Conservation (phyloP, 2,113 vertebrate species). For the Sardina pilchardus region DNA sequence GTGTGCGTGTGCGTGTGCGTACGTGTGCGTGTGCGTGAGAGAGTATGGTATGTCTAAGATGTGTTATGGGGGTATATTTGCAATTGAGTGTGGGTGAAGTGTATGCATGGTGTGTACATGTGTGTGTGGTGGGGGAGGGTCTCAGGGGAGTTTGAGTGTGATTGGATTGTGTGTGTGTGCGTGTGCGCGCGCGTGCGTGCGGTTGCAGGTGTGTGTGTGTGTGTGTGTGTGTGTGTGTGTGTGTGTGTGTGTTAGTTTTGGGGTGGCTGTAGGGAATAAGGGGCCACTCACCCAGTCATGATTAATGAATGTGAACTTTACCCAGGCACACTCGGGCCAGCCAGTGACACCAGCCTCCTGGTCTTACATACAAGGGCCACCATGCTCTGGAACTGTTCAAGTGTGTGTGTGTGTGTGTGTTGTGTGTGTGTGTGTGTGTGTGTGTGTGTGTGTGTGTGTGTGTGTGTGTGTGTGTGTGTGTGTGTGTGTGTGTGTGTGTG, state of each 20-base stretch:
- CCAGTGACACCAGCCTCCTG: not conserved
- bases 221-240: no score
- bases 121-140: no score
- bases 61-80: not conserved
- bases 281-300: slow-evolving; percentile 58
- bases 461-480: slow-evolving; percentile 7
- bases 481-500: not conserved
- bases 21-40: not conserved
- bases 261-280: slow-evolving; percentile 36
- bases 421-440: not conserved
- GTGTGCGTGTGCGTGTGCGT: not conserved
- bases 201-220: no score
- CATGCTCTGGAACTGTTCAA: not conserved
- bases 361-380: not conserved
- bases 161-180: not conserved
- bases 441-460: not conserved
- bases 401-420: no score
- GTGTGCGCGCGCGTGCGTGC: no score
- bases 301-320: slow-evolving; percentile 70
- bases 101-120: not conserved
- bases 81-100: not conserved
- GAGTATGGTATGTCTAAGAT: not conserved
- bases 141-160: no score
- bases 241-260: no score
- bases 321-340: slow-evolving; percentile 44